Evolutionary conservation across 2,888 invertebrate species (phyloP).

Genomic region (Scaptomyza flava): DNA sequence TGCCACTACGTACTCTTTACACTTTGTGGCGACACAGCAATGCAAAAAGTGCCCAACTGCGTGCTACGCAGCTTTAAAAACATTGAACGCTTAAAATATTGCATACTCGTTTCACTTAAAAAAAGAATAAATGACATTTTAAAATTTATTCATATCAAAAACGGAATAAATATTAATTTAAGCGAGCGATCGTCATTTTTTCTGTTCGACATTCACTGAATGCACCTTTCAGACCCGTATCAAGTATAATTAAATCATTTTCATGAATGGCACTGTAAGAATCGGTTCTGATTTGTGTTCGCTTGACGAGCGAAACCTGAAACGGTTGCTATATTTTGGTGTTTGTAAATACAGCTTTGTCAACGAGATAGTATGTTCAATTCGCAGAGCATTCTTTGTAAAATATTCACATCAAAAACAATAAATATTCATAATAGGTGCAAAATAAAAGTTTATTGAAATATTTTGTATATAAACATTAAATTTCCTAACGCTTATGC

Average conservation of each 20-base stretch:
- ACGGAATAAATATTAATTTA: neutral
- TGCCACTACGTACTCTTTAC: conserved; percentile 23
- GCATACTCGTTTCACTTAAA: neutral
- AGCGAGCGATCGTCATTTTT: neutral
- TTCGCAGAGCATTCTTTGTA: no score
- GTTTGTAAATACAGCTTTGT: neutral
- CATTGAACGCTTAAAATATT: neutral
- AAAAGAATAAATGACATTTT: neutral
- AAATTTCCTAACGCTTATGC: no score
- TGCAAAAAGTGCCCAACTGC: conserved; percentile 7
- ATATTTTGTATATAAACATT: no score
- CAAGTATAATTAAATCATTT: neutral
- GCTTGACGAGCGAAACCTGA: neutral
- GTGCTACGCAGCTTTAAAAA: conserved; percentile 2
- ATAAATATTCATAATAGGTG: no score
- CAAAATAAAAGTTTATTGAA: neutral
- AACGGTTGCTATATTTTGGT: neutral
- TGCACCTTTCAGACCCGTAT: neutral
- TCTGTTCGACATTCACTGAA: neutral
- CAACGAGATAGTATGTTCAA: neutral
- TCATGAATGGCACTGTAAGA: neutral
- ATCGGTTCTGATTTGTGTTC: neutral
- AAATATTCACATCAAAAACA: neutral
- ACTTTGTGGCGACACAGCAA: conserved; percentile 26
- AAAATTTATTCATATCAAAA: neutral